Percentiles rank a stretch among this genome's conserved stretches.
These are phyloP conservation scores for Damaliscus lunatus DNA, from an alignment of 2,113 vertebrate genomes.

Conservation along the genomic window DNA sequence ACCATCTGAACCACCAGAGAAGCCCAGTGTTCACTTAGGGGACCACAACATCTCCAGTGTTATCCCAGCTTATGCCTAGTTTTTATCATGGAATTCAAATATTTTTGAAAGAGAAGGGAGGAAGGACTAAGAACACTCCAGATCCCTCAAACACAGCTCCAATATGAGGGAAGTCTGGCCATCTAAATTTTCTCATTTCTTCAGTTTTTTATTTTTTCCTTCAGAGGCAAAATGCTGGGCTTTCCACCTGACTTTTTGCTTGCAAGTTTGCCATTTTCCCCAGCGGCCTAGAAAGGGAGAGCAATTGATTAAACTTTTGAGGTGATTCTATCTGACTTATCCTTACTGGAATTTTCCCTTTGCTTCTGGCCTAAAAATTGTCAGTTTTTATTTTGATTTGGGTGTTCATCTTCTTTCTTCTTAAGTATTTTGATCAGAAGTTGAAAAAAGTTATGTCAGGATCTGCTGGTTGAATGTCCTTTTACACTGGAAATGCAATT, in stretches of 20 bases:
- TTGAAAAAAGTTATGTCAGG: background rate
- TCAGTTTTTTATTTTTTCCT: background rate
- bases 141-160: background rate
- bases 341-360: background rate
- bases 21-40: background rate
- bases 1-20: background rate
- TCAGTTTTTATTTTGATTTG: background rate
- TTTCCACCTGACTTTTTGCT: background rate
- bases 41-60: background rate
- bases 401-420: background rate
- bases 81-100: background rate
- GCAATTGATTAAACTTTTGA: background rate
- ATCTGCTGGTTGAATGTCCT: background rate
- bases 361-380: background rate
- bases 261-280: background rate
- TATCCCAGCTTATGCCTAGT: background rate
- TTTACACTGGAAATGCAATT: background rate
- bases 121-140: background rate
- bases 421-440: background rate
- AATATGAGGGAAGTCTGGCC: background rate
- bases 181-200: background rate
- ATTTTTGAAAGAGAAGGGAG: background rate
- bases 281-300: background rate
- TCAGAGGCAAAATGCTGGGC: background rate
- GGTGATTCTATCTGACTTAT: background rate